Percentiles rank a stretch among this genome's conserved stretches.
Conservation (phyloP, 2,888 invertebrate genomes). For the Pristionchus exspectatus region DNA sequence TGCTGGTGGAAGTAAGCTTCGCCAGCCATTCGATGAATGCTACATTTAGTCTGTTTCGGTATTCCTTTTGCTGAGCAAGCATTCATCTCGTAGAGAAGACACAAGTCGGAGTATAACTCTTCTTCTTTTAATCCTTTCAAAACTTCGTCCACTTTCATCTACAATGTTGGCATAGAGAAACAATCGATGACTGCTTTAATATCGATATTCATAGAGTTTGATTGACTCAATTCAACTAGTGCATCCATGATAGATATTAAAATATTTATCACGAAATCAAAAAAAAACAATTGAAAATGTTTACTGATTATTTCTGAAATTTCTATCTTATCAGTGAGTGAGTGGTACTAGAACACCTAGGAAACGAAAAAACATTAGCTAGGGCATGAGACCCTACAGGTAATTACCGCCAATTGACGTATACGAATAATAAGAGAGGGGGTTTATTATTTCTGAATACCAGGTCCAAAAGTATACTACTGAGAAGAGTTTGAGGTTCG, state of each 20-base stretch:
- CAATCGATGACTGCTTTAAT: not conserved
- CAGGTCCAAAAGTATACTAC: too few species aligned
- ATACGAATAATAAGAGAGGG: too few species aligned
- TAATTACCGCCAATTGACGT: too few species aligned
- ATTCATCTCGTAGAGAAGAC: not conserved
- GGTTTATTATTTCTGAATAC: too few species aligned
- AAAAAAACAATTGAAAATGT: too few species aligned
- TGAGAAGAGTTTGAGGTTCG: too few species aligned
- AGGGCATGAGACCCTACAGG: too few species aligned
- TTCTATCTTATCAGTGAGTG: too few species aligned
- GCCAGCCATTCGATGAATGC: slow-evolving; percentile 1
- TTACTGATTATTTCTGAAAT: too few species aligned
- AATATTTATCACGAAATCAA: too few species aligned
- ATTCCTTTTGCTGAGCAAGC: not conserved
- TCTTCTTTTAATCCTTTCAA: not conserved
- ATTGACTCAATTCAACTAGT: not conserved
- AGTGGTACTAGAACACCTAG: too few species aligned
- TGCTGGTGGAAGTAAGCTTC: slow-evolving; percentile 4
- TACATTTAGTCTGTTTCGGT: not conserved
- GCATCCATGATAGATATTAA: not conserved
- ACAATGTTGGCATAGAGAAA: not conserved
- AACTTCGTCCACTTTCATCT: slow-evolving; percentile 32
- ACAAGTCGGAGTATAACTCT: not conserved
- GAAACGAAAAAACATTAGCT: too few species aligned
- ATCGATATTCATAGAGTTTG: not conserved